These are phyloP conservation scores for Luperina testacea DNA, from an alignment of 2,888 invertebrate genomes.

Conservation along the genomic window DNA sequence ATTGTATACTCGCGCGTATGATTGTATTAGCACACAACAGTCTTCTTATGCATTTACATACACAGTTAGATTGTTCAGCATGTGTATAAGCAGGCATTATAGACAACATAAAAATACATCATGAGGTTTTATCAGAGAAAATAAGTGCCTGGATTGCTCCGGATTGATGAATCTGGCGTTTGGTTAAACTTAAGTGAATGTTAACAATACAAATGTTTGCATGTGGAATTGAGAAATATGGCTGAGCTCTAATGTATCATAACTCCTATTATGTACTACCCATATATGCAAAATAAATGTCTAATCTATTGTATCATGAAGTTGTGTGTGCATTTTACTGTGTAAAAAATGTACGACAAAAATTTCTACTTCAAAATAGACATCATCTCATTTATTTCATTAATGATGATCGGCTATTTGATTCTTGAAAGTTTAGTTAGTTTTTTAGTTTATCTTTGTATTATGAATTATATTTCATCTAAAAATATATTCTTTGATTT, in stretches of 20 bases:
- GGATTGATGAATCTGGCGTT: background rate
- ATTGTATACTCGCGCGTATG: background rate
- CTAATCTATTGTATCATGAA: too few species aligned
- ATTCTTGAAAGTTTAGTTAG: background rate
- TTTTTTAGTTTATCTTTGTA: background rate
- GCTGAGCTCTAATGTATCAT: too few species aligned
- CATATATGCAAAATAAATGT: too few species aligned
- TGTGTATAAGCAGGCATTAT: background rate
- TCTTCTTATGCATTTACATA: background rate
- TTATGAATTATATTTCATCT: background rate
- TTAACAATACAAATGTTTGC: background rate
- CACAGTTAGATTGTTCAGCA: background rate
- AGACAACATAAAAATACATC: background rate
- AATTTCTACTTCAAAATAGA: background rate
- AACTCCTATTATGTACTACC: too few species aligned
- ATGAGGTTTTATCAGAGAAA: background rate
- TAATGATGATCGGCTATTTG: too few species aligned
- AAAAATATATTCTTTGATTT: background rate
- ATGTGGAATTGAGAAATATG: background rate
- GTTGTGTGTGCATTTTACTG: background rate
- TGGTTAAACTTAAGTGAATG: background rate
- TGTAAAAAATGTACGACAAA: background rate
- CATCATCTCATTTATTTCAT: background rate
- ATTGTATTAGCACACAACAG: background rate
- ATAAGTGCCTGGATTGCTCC: background rate